These are phyloP conservation scores for Sinonovacula constricta DNA, from an alignment of 1,140 invertebrate genomes.

Conservation along the genomic window DNA sequence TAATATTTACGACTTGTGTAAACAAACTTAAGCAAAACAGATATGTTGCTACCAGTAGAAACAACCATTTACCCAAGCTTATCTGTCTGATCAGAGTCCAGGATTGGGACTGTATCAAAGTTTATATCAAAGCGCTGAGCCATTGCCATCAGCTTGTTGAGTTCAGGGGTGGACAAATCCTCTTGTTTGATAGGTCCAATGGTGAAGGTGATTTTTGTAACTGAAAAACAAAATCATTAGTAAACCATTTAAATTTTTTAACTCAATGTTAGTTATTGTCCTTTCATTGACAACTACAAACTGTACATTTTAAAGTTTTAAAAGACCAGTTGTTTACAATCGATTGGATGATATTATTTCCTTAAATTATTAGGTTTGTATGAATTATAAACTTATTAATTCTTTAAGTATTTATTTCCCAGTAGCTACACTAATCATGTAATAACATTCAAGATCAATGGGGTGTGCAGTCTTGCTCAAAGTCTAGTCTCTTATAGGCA, in stretches of 20 bases:
- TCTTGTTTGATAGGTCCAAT: slow-evolving; percentile 40
- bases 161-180: slow-evolving; percentile 43
- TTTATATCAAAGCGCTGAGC: slow-evolving; percentile 41
- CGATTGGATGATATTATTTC: neutral
- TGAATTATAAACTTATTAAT: neutral
- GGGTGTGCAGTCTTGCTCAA: no score
- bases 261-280: neutral
- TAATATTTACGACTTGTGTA: no score
- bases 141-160: slow-evolving; percentile 48
- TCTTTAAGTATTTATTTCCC: no score
- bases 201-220: slow-evolving; percentile 39
- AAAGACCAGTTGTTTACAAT: neutral
- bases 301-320: neutral
- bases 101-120: slow-evolving; percentile 43
- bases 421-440: no score
- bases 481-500: neutral
- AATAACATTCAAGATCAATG: no score
- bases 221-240: slow-evolving; percentile 28
- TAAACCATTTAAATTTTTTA: neutral
- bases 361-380: neutral
- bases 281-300: no score
- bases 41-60: no score
- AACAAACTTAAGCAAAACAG: no score
- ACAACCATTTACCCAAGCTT: slow-evolving; percentile 40
- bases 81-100: slow-evolving; percentile 37